Evolutionary conservation across 2,888 invertebrate genomes (phyloP), one percentile per base, ranked within the genome.

Genomic region (Rapana venosa): DNA sequence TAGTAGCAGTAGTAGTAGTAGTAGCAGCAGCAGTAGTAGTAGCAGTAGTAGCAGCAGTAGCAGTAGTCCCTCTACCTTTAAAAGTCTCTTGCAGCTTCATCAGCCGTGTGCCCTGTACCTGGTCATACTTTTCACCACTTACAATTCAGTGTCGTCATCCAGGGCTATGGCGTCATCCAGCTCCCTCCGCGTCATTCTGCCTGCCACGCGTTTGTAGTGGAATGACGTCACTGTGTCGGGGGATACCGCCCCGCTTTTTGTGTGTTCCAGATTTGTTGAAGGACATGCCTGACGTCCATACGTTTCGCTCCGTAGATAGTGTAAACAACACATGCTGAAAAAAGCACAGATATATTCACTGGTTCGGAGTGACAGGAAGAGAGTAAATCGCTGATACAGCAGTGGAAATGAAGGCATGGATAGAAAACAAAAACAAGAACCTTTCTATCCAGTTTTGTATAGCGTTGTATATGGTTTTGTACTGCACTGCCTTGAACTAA

Each of bases 1-100:
- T 58, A 15, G 15, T 58, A 15, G 58, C 15, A 15, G 58, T 58
- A 15, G 15, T 58, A 15, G 15, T 58, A 15, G 15, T 58, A 15
- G 15, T 58, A 15, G 15, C 15, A 15, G 58, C 15, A 15, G 15
- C 15, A 15, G 15, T 58, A 15, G 15, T 58, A 15, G 15, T 58
- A 15, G 15, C 15, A 15, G 15, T 58, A 15, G 58, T 58, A 15
- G 58, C 15, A 15, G 58, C 15, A 15, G 15, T 58, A 15, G 15
- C 15, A 15, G n/a, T n/a, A n/a, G n/a, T n/a, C n/a, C n/a, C 32
- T 2, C 22, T 56, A 84, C 84, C 84, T 56, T 84, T 22, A 30
- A 84, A 84, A 20, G n/a, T 84, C 56, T 84, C 84, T 17, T 84
- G 84, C 84, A 84, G 47, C 56, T 84, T 84, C 4, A 84, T 84